Evolutionary conservation across 1,140 invertebrate species (phyloP), one percentile per base, ranked within the genome.

Genomic region (Drosophila simulans): DNA sequence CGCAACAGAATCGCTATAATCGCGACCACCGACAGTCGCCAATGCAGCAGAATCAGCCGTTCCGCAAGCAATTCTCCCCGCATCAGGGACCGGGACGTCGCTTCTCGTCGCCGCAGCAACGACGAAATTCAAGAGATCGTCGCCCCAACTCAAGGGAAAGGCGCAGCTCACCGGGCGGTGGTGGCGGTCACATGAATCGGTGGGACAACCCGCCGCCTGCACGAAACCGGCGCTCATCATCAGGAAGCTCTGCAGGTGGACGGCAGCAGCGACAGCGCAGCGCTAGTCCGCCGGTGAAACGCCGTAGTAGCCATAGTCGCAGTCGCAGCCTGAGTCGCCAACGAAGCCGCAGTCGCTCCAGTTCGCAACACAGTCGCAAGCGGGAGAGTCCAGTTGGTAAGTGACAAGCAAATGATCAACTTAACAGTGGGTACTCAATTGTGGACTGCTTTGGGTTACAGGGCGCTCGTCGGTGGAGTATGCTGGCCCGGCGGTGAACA

Each of bases 31-130:
- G 91, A 0, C 75, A 60, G 13, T 91, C 91, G 7, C 91, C 85
- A 59, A 76, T 68, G 54, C 63, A 65, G 34, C 80, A 83, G 42
- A 65, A 73, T 11, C 81, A 86, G 37, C 81, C 60, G 58, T 85
- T 88, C 70, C 78, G 84, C n/a, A 89, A 90, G 39, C 82, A 90
- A 11, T 91, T 90, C 52, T 91, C 90, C 13, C 90, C 90, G 5
- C 74, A 56, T 13, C 55, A 52, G 11, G 73, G 71, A 5, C 71
- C 60, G 0, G 79, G 60, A 7, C 80, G 90, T 11, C 82, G 90
- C 31, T 91, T 84, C 42, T 77, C 81, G 39, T 58, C 91, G 39
- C 55, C 62, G 31, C 82, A 75, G 15, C 79, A 77, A 37, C 74
- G 56, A 8, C 77, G 56, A 34, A 58, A 39, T 22, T 76, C 72